Evolutionary conservation across 2,888 invertebrate species (phyloP), one percentile per base, ranked within the genome.

Genomic region (Spodoptera picta): DNA sequence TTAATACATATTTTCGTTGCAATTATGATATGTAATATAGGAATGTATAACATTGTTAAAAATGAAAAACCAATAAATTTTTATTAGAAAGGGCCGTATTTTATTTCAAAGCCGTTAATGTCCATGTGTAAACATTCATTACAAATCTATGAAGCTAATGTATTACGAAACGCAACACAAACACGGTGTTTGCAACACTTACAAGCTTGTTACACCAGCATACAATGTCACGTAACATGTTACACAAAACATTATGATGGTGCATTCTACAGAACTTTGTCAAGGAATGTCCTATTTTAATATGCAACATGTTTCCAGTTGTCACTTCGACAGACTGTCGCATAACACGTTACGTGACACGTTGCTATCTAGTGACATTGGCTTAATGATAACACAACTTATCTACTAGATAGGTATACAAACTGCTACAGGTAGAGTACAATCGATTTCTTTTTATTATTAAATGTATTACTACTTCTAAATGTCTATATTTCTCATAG

Each of bases 81-180:
- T 59, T n/a, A 53, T 27, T 55, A 14, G 58, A 65, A 66, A 78
- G 74, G 75, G 70, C 65, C 51, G 75, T 80, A 70, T 75, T 78
- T 77, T 69, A 78, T 80, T 77, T 74, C 56, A 69, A 80, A 80
- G 77, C 77, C 51, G 24, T 65, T 60, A 69, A 65, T 73, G 58
- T 66, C 58, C 73, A 55, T 62, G 59, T 75, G 27, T 64, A 62
- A 62, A 72, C 58, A 61, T 55, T 72, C 52, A 45, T 70, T 63
- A 70, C 65, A 73, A 63, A 53, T 42, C 56, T 48, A 61, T 58
- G 48, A 71, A 78, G 76, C 59, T 55, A 36, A 36, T 59, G 50
- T 65, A 52, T 44, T 48, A 52, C 51, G 62, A 58, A 61, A 71
- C 54, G 61, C 53, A 65, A 69, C 36, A 50, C 60, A 43, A 48